Base-by-base conservation (phyloP, 2,888 invertebrate species). In the Polydesmus complanatus region DNA sequence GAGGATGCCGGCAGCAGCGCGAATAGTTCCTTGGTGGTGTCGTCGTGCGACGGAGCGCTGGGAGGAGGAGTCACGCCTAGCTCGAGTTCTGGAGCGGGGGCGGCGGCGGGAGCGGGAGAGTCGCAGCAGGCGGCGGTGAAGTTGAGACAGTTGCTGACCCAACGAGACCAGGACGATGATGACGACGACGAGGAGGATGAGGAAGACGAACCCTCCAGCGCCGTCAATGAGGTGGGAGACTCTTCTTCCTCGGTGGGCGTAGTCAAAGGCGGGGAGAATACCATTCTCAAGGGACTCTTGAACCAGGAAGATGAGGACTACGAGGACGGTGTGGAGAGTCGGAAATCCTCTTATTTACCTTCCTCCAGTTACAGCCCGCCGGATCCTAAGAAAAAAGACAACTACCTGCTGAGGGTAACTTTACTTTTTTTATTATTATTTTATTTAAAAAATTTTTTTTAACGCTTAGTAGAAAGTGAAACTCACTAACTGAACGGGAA, bases 291-390 rank as follows among this genome's bases (percentile, higher is more conserved):
- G 64, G 80, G 79, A 63, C 72, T 85, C 70, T 75, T 85, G 65
- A 83, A 83, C 69, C 81, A 83, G 69, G 81, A 80, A 60, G 84
- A 85, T 67, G 79, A 80, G 54, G 81, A 81, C 58, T 81, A 80
- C 56, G 79, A 62, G 70, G 77, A 67, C 67, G 71, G 63, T 22
- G 2, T 56, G 48, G 25, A 62, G 11, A 26, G 25, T 22, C 25
- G 54, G 5, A 26, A n/a, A 22, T 14, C 57, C 73, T 37, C 37
- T 8, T 37, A 8, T 37, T 14, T 37, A 8, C 37, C 37, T 14
- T 37, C 37, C 8, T 37, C 37, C 5, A 37, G 37, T 37, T 37
- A 37, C 14, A 37, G 8, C 14, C 14, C 37, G 5, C 37, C 37
- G 5, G 37, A 37, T 5, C 37, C 37, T 5, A 37, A 14, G 14